phyloP scores from a whole-genome alignment of 2,888 invertebrate genomes.

The Aromia moschata region DNA sequence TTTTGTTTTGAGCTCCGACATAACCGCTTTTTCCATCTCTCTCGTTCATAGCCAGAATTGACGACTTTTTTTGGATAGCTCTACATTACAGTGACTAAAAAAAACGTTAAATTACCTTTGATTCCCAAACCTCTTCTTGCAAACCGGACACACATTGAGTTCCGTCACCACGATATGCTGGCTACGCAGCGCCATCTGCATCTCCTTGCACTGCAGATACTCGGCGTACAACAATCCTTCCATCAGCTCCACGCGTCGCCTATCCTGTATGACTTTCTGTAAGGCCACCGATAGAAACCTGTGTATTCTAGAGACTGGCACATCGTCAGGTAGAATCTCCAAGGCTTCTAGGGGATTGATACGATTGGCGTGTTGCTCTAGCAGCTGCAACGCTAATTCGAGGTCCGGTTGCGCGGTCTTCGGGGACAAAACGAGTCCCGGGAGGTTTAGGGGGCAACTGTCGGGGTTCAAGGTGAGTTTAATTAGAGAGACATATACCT shows the following conservation, averaged over 20 bases:
- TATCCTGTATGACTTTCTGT: conserved; percentile 73
- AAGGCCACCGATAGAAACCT: conserved; percentile 50
- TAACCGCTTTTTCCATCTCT: too few relatives aligned
- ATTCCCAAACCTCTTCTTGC: conserved; percentile 92
- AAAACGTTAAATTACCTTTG: too few relatives aligned
- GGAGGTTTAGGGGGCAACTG: conserved; percentile 51
- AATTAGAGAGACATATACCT: conserved; percentile 60
- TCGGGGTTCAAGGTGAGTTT: conserved; percentile 59
- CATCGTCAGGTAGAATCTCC: conserved; percentile 81
- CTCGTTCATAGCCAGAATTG: too few relatives aligned
- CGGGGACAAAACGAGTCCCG: conserved; percentile 64
- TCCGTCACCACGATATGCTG: conserved; percentile 87
- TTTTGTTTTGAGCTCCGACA: too few relatives aligned
- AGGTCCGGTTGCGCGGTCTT: conserved; percentile 77
- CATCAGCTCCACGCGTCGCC: conserved; percentile 79
- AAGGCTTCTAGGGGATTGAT: conserved; percentile 85
- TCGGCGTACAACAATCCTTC: conserved; percentile 87
- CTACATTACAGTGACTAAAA: too few relatives aligned
- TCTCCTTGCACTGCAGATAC: conserved; percentile 83
- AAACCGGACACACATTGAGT: conserved; percentile 87
- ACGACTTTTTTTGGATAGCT: too few relatives aligned
- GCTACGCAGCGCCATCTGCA: conserved; percentile 82
- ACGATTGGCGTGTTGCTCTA: conserved; percentile 85
- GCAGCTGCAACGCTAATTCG: conserved; percentile 79
- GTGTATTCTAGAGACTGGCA: conserved; percentile 79